These are phyloP conservation scores for Thinocorus orbignyianus DNA, from an alignment of 2,113 vertebrate species.

Conservation along the genomic window DNA sequence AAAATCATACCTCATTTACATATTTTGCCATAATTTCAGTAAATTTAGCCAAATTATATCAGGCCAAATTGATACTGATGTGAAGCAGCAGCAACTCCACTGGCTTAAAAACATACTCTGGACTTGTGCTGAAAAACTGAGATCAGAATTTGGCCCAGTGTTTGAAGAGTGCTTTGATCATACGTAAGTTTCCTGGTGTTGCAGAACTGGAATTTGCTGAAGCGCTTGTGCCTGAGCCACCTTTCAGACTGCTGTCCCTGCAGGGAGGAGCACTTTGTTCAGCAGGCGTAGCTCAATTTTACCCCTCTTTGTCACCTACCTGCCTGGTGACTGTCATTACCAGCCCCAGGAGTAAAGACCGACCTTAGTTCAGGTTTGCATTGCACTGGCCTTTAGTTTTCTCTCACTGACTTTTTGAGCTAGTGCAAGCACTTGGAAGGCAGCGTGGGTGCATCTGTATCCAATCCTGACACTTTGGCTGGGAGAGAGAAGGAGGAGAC, in stretches of 20 bases:
- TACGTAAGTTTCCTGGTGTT: neutral
- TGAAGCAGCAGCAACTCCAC: neutral
- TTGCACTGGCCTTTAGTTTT: neutral
- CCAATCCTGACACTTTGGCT: neutral
- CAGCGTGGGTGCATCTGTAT: neutral
- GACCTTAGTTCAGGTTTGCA: rapidly evolving
- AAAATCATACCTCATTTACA: neutral
- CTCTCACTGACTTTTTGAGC: neutral
- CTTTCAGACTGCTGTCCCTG: neutral
- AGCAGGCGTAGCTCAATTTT: neutral
- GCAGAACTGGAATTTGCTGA: neutral
- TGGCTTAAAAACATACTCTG: neutral
- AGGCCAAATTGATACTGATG: neutral
- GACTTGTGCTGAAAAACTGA: neutral
- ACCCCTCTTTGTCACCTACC: neutral
- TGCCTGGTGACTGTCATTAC: neutral
- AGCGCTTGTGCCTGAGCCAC: neutral
- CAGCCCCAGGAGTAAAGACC: neutral
- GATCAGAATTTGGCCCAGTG: neutral
- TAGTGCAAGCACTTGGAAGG: neutral
- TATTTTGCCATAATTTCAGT: slow-evolving; percentile 29
- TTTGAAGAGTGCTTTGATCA: neutral
- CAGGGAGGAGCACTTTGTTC: neutral
- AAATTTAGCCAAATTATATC: neutral
- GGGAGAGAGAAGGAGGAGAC: neutral